Evolutionary conservation across 2,888 invertebrate genomes (phyloP).

Genomic region (Vesta saturnalis): DNA sequence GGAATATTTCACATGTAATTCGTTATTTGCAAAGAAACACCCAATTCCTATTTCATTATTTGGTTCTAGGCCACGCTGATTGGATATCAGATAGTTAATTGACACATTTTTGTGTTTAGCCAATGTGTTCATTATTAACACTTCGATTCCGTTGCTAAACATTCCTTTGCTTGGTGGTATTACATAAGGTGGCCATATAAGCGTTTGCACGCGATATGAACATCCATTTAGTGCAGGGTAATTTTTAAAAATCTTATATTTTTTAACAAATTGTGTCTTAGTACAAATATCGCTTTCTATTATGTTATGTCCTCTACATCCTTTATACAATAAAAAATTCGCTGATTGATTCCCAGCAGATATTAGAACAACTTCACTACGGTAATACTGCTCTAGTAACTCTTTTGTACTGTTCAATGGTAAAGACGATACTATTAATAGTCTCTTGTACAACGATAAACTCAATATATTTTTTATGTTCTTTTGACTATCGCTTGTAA

Average conservation of each 20-base stretch:
- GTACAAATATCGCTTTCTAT: background rate
- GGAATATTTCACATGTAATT: background rate
- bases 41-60: background rate
- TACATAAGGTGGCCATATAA: conserved; percentile 3
- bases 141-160: background rate
- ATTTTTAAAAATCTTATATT: background rate
- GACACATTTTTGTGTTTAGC: background rate
- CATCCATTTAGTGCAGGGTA: background rate
- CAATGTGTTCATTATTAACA: background rate
- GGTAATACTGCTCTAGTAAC: too few relatives aligned
- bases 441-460: too few relatives aligned
- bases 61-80: background rate
- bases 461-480: too few relatives aligned
- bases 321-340: background rate
- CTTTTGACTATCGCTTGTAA: too few relatives aligned
- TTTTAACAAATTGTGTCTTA: background rate
- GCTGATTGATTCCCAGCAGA: too few relatives aligned
- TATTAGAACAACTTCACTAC: too few relatives aligned
- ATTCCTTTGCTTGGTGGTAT: background rate
- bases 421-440: too few relatives aligned
- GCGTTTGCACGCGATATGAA: background rate
- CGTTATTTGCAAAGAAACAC: background rate
- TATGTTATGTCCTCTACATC: background rate
- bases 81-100: background rate
- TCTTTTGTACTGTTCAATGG: too few relatives aligned